Percentiles rank a stretch among this genome's conserved stretches.
Evolutionary conservation across 2,113 vertebrate genomes (phyloP).

Genomic region (Gavialis gangeticus): DNA sequence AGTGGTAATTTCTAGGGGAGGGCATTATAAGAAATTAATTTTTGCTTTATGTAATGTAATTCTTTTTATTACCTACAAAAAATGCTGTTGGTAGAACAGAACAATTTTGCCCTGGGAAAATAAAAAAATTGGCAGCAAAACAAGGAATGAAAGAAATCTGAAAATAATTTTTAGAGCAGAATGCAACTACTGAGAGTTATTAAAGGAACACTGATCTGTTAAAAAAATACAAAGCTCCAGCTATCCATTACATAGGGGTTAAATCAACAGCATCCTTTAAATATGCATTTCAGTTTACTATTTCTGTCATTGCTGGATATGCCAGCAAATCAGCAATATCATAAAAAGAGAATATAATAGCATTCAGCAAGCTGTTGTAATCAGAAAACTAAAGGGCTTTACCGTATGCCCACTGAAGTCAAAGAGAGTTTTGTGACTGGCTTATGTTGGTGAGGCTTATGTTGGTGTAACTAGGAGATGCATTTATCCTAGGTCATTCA

Average conservation of each 20-base stretch:
- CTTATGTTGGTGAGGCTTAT: rapidly evolving
- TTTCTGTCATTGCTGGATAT: background rate
- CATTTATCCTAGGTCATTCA: background rate
- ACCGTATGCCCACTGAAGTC: background rate
- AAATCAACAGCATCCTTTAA: background rate
- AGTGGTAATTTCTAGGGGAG: background rate
- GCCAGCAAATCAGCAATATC: background rate
- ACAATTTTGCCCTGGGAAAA: constrained; percentile 14
- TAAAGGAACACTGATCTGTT: background rate
- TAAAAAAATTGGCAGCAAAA: constrained; percentile 12
- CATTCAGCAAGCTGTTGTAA: rapidly evolving
- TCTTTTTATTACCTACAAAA: constrained; percentile 28
- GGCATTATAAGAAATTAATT: constrained; percentile 35
- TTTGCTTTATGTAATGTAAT: constrained; percentile 16
- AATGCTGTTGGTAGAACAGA: constrained; percentile 22
- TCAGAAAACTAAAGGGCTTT: background rate
- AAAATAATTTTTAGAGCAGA: constrained; percentile 35
- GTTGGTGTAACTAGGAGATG: background rate
- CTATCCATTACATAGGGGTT: background rate
- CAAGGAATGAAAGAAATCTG: constrained; percentile 19
- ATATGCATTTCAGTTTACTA: background rate
- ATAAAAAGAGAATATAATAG: constrained; percentile 13
- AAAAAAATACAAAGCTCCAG: background rate
- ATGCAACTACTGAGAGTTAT: background rate
- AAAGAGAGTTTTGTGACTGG: background rate